A percentile compares a stretch with the other conserved stretches of the same genome.
phyloP scores from a whole-genome alignment of 1,140 invertebrate genomes.

The Protaetia brevitarsis region DNA sequence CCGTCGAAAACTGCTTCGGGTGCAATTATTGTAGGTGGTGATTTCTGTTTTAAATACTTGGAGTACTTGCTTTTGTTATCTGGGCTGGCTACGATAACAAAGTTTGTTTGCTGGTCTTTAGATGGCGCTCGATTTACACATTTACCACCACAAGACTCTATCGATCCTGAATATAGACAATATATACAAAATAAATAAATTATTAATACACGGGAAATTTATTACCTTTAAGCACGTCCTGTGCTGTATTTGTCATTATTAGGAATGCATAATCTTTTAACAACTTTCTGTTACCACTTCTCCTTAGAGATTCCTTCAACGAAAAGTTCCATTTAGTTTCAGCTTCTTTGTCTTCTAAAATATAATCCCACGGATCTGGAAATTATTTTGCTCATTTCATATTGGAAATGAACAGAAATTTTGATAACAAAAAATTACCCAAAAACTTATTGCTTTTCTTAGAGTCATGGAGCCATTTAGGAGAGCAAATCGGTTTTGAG shows the following conservation, averaged over 20 bases:
- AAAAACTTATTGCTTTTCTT: slow-evolving; percentile 49
- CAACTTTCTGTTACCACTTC: slow-evolving; percentile 36
- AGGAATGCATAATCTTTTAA: slow-evolving; percentile 38
- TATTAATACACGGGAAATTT: slow-evolving; percentile 2
- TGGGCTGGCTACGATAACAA: slow-evolving; percentile 37
- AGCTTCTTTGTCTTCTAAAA: slow-evolving; percentile 50
- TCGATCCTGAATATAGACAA: slow-evolving; percentile 34
- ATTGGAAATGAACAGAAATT: background rate
- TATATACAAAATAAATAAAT: slow-evolving; percentile 25
- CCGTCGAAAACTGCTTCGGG: slow-evolving; percentile 52
- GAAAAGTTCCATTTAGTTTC: slow-evolving; percentile 52
- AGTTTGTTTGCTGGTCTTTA: slow-evolving; percentile 30
- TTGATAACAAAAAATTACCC: slow-evolving; percentile 31
- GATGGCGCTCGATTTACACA: slow-evolving; percentile 34
- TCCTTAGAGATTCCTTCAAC: slow-evolving; percentile 46
- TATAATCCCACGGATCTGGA: slow-evolving; percentile 53
- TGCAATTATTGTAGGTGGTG: slow-evolving; percentile 46
- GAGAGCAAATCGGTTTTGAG: slow-evolving; percentile 52
- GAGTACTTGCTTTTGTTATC: slow-evolving; percentile 40
- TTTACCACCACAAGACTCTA: slow-evolving; percentile 44
- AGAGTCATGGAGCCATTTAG: slow-evolving; percentile 52
- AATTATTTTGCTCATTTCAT: background rate
- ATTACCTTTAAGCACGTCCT: slow-evolving; percentile 44
- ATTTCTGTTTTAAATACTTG: slow-evolving; percentile 41
- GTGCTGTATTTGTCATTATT: slow-evolving; percentile 32